Percentiles rank a stretch among this genome's conserved stretches.
Evolutionary conservation across 2,888 invertebrate genomes (phyloP).

Genomic region (Terebella lapidaria): DNA sequence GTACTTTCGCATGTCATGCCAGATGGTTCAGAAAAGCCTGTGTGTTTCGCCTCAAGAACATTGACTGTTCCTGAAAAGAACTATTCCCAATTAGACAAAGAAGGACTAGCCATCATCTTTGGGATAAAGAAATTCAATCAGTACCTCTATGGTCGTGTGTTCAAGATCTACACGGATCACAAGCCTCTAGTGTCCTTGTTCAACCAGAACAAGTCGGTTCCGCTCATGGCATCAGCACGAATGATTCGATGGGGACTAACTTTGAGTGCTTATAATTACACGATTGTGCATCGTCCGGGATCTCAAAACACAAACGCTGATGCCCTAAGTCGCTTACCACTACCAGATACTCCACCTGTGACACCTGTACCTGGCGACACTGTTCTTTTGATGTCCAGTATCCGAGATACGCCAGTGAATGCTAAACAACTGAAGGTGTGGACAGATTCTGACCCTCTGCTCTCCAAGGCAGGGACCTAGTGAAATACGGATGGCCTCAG

Average conservation of each 20-base stretch:
- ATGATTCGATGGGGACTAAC: conserved; percentile 37
- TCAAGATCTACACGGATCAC: conserved; percentile 21
- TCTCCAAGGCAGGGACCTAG: too few relatives aligned
- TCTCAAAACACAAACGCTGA: too few relatives aligned
- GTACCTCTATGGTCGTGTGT: conserved; percentile 25
- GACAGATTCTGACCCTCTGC: too few relatives aligned
- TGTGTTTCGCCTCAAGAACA: too few relatives aligned
- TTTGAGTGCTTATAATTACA: conserved; percentile 2
- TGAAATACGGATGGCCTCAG: too few relatives aligned
- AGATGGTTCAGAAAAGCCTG: conserved; percentile 15
- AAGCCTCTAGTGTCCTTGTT: conserved; percentile 16
- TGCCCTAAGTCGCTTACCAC: too few relatives aligned
- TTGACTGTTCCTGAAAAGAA: conserved; percentile 8
- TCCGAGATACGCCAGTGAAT: too few relatives aligned
- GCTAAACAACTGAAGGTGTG: too few relatives aligned
- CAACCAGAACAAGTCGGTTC: conserved; percentile 18
- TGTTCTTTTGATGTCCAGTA: too few relatives aligned
- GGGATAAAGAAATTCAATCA: conserved; percentile 28
- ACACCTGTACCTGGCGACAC: too few relatives aligned
- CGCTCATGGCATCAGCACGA: conserved; percentile 37
- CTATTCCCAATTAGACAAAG: conserved; percentile 3
- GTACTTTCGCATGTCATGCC: conserved; percentile 28
- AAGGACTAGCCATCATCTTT: conserved; percentile 20
- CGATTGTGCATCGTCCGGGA: neutral
- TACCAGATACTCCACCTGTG: too few relatives aligned